These are phyloP conservation scores for Junonia oenone DNA, from an alignment of 2,888 invertebrate species.

Conservation along the genomic window DNA sequence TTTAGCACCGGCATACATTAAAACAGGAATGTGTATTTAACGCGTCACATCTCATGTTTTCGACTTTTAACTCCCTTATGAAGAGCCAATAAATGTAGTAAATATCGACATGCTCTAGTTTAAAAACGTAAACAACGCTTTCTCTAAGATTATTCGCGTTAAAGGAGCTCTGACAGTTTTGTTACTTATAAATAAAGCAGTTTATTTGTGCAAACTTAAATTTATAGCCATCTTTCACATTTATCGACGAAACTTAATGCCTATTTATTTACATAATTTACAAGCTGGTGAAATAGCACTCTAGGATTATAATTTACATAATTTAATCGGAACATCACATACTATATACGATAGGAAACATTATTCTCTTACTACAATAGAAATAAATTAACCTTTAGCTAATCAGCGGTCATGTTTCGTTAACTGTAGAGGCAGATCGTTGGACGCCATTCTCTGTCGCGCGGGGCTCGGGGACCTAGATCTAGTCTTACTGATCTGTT, in stretches of 20 bases:
- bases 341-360: conserved; percentile 49
- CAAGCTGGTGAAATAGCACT: conserved; percentile 47
- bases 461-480: conserved; percentile 72
- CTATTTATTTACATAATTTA: conserved; percentile 68
- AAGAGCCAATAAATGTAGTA: conserved; percentile 14
- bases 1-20: conserved; percentile 17
- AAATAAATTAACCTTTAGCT: conserved; percentile 45
- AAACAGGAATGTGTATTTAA: conserved; percentile 7
- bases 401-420: conserved; percentile 85
- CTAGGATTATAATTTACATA: conserved; percentile 53
- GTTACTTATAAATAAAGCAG: conserved; percentile 30
- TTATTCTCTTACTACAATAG: conserved; percentile 52
- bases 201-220: conserved; percentile 59
- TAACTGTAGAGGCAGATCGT: conserved; percentile 83
- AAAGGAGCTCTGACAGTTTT: conserved; percentile 22
- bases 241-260: conserved; percentile 58
- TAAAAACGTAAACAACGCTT: conserved; percentile 23
- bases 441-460: conserved; percentile 47
- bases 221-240: conserved; percentile 48
- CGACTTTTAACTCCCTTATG: conserved; percentile 1
- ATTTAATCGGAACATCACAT: conserved; percentile 52
- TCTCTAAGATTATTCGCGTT: conserved; percentile 14
- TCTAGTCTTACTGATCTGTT: conserved; percentile 56
- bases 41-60: conserved; percentile 2
- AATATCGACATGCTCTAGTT: conserved; percentile 9